Evolutionary conservation across 2,888 invertebrate genomes (phyloP), one percentile per base, ranked within the genome.

Genomic region (Exephanes ischioxanthus): DNA sequence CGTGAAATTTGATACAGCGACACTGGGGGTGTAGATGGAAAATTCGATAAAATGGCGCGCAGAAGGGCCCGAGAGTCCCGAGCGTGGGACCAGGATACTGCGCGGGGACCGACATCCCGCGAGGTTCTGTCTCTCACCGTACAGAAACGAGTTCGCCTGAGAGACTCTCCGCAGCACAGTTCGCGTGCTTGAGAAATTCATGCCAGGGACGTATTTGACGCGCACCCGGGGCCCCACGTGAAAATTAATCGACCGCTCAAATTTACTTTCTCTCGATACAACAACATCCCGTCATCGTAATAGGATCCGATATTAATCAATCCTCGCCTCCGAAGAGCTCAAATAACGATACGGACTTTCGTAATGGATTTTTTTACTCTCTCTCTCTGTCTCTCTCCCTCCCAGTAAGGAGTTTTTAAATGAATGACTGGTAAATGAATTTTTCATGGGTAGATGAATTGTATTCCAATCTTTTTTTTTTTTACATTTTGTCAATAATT

Each of bases 81-180:
- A 86, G 84, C 85, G 85, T 85, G 85, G 85, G 85, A 85, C 83
- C 85, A 67, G 68, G 55, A 85, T 86, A 86, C 78, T 88, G 89
- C 87, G 87, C 88, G 81, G 85, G 85, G 89, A 87, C 85, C 89
- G 91, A 90, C 89, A 90, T 91, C 91, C 89, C 90, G 89, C 89
- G 88, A 90, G 88, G 87, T 89, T 91, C 90, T 89, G 90, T 88
- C 83, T 80, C 87, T 84, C 87, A 85, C 88, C 84, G 80, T 83
- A 51, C 82, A 75, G 82, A 80, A 80, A 33, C 53, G 37, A 61
- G 30, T 68, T 68, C 73, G 77, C 53, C 67, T 19, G 41, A 58
- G 72, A 68, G 45, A 48, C 45, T 48, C 45, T 14, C 41, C 41
- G 45, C 6, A 37, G 61, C 71, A 87, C 68, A 84, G 86, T 87